These are phyloP conservation scores for Tylochromis polylepis DNA, from an alignment of 2,113 vertebrate genomes.

Conservation along the genomic window DNA sequence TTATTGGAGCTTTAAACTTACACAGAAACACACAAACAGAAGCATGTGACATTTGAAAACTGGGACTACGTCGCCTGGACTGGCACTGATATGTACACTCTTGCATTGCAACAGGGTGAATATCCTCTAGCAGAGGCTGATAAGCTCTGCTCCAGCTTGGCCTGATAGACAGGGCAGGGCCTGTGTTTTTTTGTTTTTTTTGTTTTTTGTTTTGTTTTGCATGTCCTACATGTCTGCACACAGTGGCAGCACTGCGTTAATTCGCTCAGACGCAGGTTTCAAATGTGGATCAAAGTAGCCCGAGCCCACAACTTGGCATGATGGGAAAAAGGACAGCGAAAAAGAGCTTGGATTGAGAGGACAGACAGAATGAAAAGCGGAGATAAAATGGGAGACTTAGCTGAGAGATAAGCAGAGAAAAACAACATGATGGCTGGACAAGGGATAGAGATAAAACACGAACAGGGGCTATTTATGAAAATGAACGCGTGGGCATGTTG, in stretches of 20 bases:
- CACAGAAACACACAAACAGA: not conserved
- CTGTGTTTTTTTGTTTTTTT: not conserved
- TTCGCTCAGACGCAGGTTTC: conserved; percentile 62
- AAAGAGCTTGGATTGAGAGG: not conserved
- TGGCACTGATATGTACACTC: conserved; percentile 32
- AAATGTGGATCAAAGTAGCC: conserved; percentile 45
- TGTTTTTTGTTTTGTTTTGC: conserved; percentile 3
- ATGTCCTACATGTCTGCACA: conserved; percentile 61
- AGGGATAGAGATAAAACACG: conserved; percentile 15
- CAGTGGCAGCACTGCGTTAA: conserved; percentile 44
- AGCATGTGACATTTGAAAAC: conserved; percentile 50
- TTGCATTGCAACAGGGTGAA: conserved; percentile 22
- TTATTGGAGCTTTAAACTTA: not conserved
- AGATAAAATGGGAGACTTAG: conserved; percentile 44
- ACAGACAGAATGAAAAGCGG: not conserved
- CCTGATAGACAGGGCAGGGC: conserved; percentile 37
- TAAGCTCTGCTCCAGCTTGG: conserved; percentile 48
- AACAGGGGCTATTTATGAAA: conserved; percentile 48
- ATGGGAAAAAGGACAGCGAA: not conserved
- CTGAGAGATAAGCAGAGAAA: conserved; percentile 16
- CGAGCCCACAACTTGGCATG: conserved; percentile 37
- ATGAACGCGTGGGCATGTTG: conserved; percentile 33
- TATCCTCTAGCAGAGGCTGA: conserved; percentile 38
- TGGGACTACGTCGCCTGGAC: conserved; percentile 5
- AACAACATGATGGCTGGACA: not conserved